phyloP scores from a whole-genome alignment of 2,113 vertebrate genomes.

The Apus apus region DNA sequence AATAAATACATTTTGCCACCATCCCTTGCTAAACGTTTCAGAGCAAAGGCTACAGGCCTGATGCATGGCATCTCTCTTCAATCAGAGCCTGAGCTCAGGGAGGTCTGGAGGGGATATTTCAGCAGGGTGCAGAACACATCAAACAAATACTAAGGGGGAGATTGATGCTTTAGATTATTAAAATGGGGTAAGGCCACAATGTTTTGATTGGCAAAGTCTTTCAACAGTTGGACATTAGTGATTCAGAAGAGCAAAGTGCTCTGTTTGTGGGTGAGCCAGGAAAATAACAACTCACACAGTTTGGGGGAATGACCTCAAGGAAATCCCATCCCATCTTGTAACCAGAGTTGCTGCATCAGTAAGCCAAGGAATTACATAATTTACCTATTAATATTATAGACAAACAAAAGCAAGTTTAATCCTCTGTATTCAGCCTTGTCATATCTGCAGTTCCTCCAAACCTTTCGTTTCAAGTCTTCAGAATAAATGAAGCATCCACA shows the following conservation, averaged over 20 bases:
- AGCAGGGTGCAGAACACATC: slow-evolving; percentile 57
- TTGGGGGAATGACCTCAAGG: slow-evolving; percentile 63
- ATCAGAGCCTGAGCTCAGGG: slow-evolving; percentile 12
- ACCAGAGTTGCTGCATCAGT: slow-evolving; percentile 44
- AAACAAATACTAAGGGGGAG: slow-evolving; percentile 50
- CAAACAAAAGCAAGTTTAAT: slow-evolving; percentile 22
- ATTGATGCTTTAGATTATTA: slow-evolving; percentile 66
- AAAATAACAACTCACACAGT: slow-evolving; percentile 57
- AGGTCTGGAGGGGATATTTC: slow-evolving; percentile 60
- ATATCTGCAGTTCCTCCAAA: neutral
- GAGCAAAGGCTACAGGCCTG: slow-evolving; percentile 29
- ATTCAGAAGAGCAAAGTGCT: slow-evolving; percentile 60
- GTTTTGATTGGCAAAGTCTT: slow-evolving; percentile 64
- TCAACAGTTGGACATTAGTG: slow-evolving; percentile 50
- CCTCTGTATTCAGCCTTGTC: neutral
- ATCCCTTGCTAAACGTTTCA: slow-evolving; percentile 36
- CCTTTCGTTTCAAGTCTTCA: neutral
- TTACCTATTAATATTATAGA: neutral
- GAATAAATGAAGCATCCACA: neutral
- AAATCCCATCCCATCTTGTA: slow-evolving; percentile 60
- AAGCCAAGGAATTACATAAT: slow-evolving; percentile 55
- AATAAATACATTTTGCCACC: slow-evolving; percentile 67
- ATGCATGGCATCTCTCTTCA: slow-evolving; percentile 51
- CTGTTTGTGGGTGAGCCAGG: slow-evolving; percentile 69
- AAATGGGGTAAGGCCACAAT: slow-evolving; percentile 40